A percentile compares a stretch with the other conserved stretches of the same genome.
phyloP scores from a whole-genome alignment of 1,140 invertebrate genomes.

The Drosophila lini region DNA sequence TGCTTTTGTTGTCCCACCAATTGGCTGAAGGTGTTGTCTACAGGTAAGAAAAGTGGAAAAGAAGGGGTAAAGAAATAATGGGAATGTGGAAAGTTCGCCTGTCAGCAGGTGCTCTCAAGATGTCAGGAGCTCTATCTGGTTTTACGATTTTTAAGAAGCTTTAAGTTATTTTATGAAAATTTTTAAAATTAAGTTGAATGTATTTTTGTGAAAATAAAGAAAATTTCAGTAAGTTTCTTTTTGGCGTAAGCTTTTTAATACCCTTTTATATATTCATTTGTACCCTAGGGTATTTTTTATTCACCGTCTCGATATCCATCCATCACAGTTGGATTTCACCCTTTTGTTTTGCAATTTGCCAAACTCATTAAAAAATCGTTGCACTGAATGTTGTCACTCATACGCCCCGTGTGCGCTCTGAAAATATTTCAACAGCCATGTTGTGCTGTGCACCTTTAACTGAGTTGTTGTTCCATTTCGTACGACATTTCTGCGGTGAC shows the following conservation, averaged over 20 bases:
- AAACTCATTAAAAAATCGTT: slow-evolving; percentile 74
- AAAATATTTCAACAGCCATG: slow-evolving; percentile 45
- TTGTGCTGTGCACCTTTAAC: slow-evolving; percentile 50
- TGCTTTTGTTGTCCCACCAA: slow-evolving; percentile 19
- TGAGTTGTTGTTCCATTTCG: slow-evolving; percentile 56
- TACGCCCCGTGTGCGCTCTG: slow-evolving; percentile 23
- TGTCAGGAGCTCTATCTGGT: neutral
- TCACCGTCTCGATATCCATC: no score
- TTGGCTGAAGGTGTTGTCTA: slow-evolving; percentile 38
- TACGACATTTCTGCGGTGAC: slow-evolving; percentile 70
- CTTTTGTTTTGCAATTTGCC: slow-evolving; percentile 52
- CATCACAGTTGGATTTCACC: neutral
- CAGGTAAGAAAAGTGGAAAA: slow-evolving; percentile 8
- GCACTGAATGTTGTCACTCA: slow-evolving; percentile 63
- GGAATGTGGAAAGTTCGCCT: neutral
- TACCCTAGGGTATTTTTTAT: neutral
- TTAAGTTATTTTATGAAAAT: neutral
- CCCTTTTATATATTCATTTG: neutral
- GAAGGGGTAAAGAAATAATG: neutral
- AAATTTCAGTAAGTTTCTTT: neutral
- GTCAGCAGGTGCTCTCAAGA: neutral
- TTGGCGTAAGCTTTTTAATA: neutral
- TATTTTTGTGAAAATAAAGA: neutral
- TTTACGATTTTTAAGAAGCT: neutral
- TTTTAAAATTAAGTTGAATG: neutral